Conservation (phyloP, 2,113 vertebrate species). For the Thunnus thynnus region DNA sequence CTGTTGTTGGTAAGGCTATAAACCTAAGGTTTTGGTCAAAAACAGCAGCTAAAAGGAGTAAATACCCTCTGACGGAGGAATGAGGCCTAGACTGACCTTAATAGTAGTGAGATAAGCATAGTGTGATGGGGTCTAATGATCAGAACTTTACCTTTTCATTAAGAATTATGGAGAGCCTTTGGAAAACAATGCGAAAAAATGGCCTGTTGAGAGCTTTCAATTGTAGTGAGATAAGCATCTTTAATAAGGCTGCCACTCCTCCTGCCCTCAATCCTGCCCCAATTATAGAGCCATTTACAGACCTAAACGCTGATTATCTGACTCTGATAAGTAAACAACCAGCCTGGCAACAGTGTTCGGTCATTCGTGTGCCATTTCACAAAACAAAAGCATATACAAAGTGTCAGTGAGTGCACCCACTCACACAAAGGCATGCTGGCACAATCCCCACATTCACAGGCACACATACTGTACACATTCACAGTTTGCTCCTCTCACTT, state of each 20-base stretch:
- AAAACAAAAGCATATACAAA: slow-evolving; percentile 21
- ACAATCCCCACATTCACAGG: slow-evolving; percentile 1
- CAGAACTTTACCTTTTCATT: too few species aligned
- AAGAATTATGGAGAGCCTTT: too few species aligned
- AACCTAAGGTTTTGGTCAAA: background rate
- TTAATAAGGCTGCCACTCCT: slow-evolving; percentile 11
- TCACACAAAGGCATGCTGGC: slow-evolving; percentile 37
- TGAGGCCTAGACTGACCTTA: slow-evolving; percentile 7
- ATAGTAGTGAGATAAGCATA: background rate
- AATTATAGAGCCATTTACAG: slow-evolving; percentile 53
- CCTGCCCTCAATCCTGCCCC: slow-evolving; percentile 28
- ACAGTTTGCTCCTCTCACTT: slow-evolving; percentile 25
- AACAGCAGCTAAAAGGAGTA: too few species aligned
- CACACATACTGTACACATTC: slow-evolving; percentile 8
- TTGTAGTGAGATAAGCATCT: slow-evolving; percentile 40
- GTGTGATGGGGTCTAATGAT: too few species aligned
- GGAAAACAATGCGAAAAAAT: too few species aligned
- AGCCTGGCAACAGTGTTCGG: slow-evolving; percentile 1
- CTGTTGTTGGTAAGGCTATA: background rate
- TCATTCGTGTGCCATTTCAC: slow-evolving; percentile 27
- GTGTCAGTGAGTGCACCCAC: slow-evolving; percentile 26
- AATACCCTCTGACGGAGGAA: background rate
- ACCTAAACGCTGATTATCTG: slow-evolving; percentile 15
- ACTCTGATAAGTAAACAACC: slow-evolving; percentile 30
- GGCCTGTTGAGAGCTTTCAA: too few species aligned